Percentiles rank a stretch among this genome's conserved stretches.
Evolutionary conservation across 2,888 invertebrate species (phyloP).

Genomic region (Neoscelio sp.): DNA sequence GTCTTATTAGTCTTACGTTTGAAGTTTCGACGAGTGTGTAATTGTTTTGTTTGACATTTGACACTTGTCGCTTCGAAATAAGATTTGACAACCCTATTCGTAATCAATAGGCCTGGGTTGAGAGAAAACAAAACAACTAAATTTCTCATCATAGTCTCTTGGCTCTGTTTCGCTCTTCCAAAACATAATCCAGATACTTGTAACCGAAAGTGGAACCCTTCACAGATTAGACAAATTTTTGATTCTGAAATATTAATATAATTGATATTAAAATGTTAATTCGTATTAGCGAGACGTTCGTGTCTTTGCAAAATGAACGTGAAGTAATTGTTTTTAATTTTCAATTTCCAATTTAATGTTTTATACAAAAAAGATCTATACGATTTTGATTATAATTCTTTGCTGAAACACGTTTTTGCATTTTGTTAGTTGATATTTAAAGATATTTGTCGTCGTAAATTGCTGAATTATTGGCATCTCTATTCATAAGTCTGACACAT

Average conservation of each 20-base stretch:
- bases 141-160: constrained; percentile 74
- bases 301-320: no score
- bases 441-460: background rate
- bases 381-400: no score
- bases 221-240: constrained; percentile 46
- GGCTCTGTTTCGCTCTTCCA: constrained; percentile 64
- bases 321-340: no score
- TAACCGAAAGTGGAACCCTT: constrained; percentile 76
- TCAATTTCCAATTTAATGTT: no score
- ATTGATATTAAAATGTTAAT: no score
- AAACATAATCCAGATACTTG: constrained; percentile 79
- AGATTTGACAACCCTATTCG: constrained; percentile 13
- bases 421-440: background rate
- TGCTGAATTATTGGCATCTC: constrained; percentile 33
- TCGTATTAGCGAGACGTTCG: no score
- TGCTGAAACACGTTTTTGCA: no score
- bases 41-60: constrained; percentile 7
- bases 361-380: no score
- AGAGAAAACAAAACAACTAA: constrained; percentile 76
- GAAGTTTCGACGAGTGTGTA: background rate
- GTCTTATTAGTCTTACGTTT: no score
- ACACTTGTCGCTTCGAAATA: constrained; percentile 24
- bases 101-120: constrained; percentile 68
- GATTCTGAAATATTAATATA: background rate
- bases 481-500: constrained; percentile 60